These are phyloP conservation scores for Dendrolimus houi DNA, from an alignment of 2,888 invertebrate species.

Conservation along the genomic window DNA sequence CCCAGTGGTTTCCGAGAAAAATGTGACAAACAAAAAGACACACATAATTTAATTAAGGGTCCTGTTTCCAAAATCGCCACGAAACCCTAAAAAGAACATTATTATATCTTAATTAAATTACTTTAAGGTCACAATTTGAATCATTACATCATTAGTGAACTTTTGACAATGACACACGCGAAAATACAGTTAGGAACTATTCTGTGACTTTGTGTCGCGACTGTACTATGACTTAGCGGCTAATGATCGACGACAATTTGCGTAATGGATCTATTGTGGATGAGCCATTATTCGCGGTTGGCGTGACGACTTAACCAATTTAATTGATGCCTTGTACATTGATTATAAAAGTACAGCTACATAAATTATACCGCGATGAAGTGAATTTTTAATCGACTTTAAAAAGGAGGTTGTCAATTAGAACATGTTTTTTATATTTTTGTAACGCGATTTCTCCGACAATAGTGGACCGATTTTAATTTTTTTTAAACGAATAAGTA, in stretches of 20 bases:
- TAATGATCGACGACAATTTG: conserved; percentile 62
- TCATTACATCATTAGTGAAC: conserved; percentile 17
- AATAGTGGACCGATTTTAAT: too few species aligned
- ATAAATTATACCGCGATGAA: too few species aligned
- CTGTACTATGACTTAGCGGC: conserved; percentile 12
- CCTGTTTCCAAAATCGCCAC: background rate
- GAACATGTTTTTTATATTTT: too few species aligned
- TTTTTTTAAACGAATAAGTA: too few species aligned
- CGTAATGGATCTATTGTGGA: conserved; percentile 69
- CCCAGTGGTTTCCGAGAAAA: too few species aligned
- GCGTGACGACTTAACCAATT: conserved; percentile 48
- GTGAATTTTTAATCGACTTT: too few species aligned
- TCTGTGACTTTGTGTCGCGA: conserved; percentile 6
- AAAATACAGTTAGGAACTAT: conserved; percentile 53
- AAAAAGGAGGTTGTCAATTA: too few species aligned
- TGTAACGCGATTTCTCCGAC: too few species aligned
- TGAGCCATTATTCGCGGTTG: conserved; percentile 54
- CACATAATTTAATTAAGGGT: too few species aligned
- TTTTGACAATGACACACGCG: conserved; percentile 51
- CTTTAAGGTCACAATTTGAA: conserved; percentile 22
- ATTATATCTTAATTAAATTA: conserved; percentile 11
- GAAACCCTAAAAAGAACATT: background rate
- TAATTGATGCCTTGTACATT: conserved; percentile 24
- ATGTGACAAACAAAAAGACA: too few species aligned
- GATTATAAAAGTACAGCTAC: too few species aligned